Evolutionary conservation across 2,888 invertebrate genomes (phyloP), one percentile per base, ranked within the genome.

Genomic region (Tipula unca): DNA sequence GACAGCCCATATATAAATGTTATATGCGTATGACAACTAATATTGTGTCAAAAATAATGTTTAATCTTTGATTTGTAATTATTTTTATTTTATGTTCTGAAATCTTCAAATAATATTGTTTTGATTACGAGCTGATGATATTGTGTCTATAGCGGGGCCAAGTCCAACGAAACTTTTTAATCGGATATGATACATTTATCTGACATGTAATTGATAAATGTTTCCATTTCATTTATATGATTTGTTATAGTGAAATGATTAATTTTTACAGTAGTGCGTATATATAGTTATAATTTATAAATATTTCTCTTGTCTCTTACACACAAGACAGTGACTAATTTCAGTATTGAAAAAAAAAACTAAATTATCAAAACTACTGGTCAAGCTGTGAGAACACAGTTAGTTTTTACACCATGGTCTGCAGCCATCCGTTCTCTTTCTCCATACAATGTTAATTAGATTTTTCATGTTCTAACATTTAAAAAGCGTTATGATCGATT

Each of bases 321-420:
- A 10, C 25, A 69, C 69, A 69, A 69, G 69, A 69, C 69, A 69
- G 10, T 69, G 69, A 69, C 69, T 69, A 69, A 69, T 69, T 69
- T 69, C 69, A 69, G 10, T 10, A 25, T 25, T n/a, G 48, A 48
- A 25, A 8, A 69, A 69, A 69, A 69, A 69, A 69, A 69, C 48
- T 48, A 48, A 48, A 69, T 69, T 69, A 69, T 69, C 69, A 25
- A 69, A 69, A 69, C 69, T 69, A 69, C 69, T 69, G 69, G 69
- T 69, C 69, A 69, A 69, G 69, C 69, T 69, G 69, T 69, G 69
- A 69, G 69, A 69, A 69, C 69, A 69, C 69, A 69, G 69, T 3
- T 20, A 69, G 69, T 25, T 69, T 69, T 69, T 69, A 69, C 69
- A 69, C 69, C 69, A 69, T 69, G 69, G 25, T 48, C n/a, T 6